These are phyloP conservation scores for Sclerodermus sp. DNA, from an alignment of 2,888 invertebrate genomes.

Conservation along the genomic window DNA sequence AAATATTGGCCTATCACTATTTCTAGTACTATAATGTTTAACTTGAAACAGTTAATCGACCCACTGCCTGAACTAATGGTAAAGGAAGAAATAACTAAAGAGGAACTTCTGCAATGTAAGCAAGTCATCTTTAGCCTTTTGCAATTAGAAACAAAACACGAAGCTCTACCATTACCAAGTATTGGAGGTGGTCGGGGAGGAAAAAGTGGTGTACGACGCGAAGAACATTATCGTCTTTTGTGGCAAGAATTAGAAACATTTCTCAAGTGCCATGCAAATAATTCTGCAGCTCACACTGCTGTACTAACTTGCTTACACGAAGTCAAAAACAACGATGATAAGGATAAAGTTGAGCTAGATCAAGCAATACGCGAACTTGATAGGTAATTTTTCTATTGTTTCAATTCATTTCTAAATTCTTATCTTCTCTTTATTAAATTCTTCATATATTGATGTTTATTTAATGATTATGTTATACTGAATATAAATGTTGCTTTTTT, in stretches of 20 bases:
- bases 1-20: constrained; percentile 89
- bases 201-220: constrained; percentile 61
- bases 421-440: background rate
- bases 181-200: constrained; percentile 66
- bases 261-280: constrained; percentile 67
- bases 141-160: constrained; percentile 80
- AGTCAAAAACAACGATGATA: constrained; percentile 63
- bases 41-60: constrained; percentile 80
- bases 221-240: constrained; percentile 88
- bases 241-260: constrained; percentile 89
- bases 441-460: no score
- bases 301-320: constrained; percentile 81
- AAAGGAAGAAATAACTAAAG: constrained; percentile 81
- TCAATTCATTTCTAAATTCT: background rate
- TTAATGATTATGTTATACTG: no score
- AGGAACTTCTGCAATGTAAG: constrained; percentile 84
- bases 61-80: constrained; percentile 78
- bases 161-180: constrained; percentile 73
- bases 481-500: constrained; percentile 3
- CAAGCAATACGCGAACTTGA: constrained; percentile 65
- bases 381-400: constrained; percentile 50
- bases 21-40: constrained; percentile 85
- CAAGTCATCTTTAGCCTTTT: constrained; percentile 81
- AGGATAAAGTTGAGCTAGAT: constrained; percentile 66
- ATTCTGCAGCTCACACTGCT: constrained; percentile 74